Evolutionary conservation across 23 tunicate genomes (phyloP).

Genomic region (Trididemnum miniatum): DNA sequence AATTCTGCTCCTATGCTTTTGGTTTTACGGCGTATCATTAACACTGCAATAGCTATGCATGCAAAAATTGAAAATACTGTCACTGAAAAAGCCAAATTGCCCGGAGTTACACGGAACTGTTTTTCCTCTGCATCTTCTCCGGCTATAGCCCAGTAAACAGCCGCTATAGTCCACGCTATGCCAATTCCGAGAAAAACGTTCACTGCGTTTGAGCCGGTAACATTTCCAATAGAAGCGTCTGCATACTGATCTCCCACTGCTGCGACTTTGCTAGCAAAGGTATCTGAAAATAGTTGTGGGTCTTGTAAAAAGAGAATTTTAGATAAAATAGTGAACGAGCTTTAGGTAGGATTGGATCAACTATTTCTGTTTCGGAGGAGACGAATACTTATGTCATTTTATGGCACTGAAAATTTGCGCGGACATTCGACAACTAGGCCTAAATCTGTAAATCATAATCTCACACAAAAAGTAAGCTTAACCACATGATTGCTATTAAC

Average conservation of each 20-base stretch:
- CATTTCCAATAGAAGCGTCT: conserved; percentile 98
- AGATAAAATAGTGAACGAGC: too few relatives aligned
- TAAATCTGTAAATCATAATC: too few relatives aligned
- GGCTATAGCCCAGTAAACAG: conserved; percentile 79
- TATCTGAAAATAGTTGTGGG: conserved; percentile 52
- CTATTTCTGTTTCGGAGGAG: too few relatives aligned
- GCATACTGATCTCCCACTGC: conserved; percentile 98
- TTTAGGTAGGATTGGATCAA: too few relatives aligned
- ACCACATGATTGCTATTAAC: too few relatives aligned
- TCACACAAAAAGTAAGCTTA: too few relatives aligned
- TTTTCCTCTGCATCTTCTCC: conserved; percentile 52
- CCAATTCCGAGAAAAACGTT: conserved; percentile 98
- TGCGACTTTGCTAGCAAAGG: conserved; percentile 97
- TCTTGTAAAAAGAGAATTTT: too few relatives aligned
- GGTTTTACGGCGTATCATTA: conserved; percentile 67
- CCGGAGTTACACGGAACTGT: conserved; percentile 68
- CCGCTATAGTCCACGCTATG: conserved; percentile 97
- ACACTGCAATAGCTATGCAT: conserved; percentile 61
- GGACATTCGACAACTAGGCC: too few relatives aligned
- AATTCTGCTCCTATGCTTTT: conserved; percentile 83
- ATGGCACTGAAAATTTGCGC: too few relatives aligned
- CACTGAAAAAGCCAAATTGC: conserved; percentile 95
- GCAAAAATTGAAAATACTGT: conserved; percentile 80
- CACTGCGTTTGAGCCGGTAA: conserved; percentile 98
- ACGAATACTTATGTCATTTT: too few relatives aligned